Evolutionary conservation across 2,797 vertebrate species (phyloP).

Genomic region (Columba guinea): DNA sequence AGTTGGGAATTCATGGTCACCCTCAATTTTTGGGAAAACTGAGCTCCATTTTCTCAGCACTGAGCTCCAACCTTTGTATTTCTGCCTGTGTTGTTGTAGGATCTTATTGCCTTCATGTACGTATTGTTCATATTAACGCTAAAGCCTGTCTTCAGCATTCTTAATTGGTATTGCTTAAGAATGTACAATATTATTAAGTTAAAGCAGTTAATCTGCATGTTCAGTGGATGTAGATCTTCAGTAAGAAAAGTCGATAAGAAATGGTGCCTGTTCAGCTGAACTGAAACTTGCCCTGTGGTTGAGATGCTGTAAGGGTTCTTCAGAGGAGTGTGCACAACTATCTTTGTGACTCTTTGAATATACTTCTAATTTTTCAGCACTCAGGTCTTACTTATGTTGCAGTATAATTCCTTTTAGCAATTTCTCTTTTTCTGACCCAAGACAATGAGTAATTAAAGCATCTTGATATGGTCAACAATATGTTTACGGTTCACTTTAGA

Average conservation of each 20-base stretch:
- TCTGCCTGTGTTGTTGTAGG: background rate
- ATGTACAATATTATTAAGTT: background rate
- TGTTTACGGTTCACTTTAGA: background rate
- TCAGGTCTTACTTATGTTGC: background rate
- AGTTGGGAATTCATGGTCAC: background rate
- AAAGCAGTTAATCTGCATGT: background rate
- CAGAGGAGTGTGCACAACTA: background rate
- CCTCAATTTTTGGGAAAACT: background rate
- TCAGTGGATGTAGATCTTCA: background rate
- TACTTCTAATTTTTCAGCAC: background rate
- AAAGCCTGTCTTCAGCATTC: background rate
- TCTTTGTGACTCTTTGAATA: background rate
- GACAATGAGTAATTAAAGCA: background rate
- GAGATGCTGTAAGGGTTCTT: background rate
- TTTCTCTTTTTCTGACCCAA: background rate
- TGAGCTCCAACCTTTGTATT: background rate
- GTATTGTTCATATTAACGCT: background rate
- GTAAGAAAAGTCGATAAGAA: background rate
- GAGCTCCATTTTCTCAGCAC: background rate
- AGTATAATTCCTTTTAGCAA: background rate
- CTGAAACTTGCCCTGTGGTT: accelerated
- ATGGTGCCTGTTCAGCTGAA: background rate
- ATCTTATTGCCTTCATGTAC: background rate
- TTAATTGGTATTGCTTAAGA: background rate
- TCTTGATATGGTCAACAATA: background rate